phyloP scores from a whole-genome alignment of 2,797 vertebrate genomes.

The Bucorvus abyssinicus region DNA sequence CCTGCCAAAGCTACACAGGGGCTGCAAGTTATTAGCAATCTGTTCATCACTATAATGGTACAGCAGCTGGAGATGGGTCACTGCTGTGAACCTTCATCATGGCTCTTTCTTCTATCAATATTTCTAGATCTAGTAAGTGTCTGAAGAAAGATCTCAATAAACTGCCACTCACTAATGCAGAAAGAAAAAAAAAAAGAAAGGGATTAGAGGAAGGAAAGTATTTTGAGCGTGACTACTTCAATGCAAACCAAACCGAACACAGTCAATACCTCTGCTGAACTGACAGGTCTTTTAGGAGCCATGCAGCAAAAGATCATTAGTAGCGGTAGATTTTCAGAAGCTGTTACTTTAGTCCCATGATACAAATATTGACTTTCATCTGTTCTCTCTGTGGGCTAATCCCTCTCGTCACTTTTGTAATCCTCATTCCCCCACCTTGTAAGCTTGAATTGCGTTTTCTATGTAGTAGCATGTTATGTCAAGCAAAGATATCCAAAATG shows the following conservation, averaged over 20 bases:
- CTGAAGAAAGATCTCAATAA: background rate
- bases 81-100: background rate
- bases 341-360: constrained; percentile 19
- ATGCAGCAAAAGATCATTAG: background rate
- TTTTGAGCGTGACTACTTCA: background rate
- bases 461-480: background rate
- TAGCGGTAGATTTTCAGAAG: constrained; percentile 2
- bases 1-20: accelerated
- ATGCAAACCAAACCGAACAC: background rate
- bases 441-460: background rate
- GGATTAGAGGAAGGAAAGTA: background rate
- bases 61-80: background rate
- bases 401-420: constrained; percentile 18
- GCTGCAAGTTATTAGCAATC: background rate
- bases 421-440: background rate
- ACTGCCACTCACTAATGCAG: background rate
- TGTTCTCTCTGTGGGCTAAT: constrained; percentile 24
- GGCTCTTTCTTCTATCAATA: background rate
- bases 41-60: background rate
- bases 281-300: background rate
- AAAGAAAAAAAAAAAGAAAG: background rate
- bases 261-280: background rate
- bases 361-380: constrained; percentile 12
- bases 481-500: constrained; percentile 2
- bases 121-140: background rate